Evolutionary conservation across 2,888 invertebrate species (phyloP).

Genomic region (Linyphia triangularis): DNA sequence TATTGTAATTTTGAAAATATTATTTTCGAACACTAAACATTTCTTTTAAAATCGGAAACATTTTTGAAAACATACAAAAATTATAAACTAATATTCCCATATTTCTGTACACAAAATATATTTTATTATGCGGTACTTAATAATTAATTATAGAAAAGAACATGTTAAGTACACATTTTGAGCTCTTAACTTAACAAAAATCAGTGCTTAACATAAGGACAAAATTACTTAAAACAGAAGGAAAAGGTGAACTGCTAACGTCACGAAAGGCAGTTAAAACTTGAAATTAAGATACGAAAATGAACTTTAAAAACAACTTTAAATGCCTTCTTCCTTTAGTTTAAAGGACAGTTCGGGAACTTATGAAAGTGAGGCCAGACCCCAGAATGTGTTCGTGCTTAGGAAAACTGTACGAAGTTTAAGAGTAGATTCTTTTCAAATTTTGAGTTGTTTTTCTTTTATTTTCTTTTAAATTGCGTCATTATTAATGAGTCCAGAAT

Average conservation of each 20-base stretch:
- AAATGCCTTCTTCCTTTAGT: slow-evolving; percentile 20
- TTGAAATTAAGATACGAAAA: slow-evolving; percentile 41
- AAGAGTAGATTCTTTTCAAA: slow-evolving; percentile 16
- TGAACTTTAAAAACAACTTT: slow-evolving; percentile 15
- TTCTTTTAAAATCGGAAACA: too few species aligned
- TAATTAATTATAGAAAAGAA: too few species aligned
- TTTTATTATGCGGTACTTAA: too few species aligned
- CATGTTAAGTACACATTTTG: too few species aligned
- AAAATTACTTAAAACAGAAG: not conserved
- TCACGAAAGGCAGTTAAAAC: slow-evolving; percentile 52
- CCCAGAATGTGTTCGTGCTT: slow-evolving; percentile 19
- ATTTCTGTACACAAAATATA: too few species aligned
- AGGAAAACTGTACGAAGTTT: slow-evolving; percentile 20
- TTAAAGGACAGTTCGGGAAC: not conserved
- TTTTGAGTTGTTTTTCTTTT: not conserved
- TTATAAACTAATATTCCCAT: too few species aligned
- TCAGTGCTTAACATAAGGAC: not conserved
- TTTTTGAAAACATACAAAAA: too few species aligned
- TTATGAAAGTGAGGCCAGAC: not conserved
- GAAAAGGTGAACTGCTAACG: slow-evolving; percentile 17
- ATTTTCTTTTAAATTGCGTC: slow-evolving; percentile 36
- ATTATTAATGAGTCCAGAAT: slow-evolving; percentile 39
- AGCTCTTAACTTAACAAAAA: not conserved
- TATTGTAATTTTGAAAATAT: too few species aligned
- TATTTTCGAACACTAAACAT: too few species aligned